Percentiles rank a stretch among this genome's conserved stretches.
Conservation (phyloP, 64 coral and sea anemone genomes). For the Actinia tenebrosa region DNA sequence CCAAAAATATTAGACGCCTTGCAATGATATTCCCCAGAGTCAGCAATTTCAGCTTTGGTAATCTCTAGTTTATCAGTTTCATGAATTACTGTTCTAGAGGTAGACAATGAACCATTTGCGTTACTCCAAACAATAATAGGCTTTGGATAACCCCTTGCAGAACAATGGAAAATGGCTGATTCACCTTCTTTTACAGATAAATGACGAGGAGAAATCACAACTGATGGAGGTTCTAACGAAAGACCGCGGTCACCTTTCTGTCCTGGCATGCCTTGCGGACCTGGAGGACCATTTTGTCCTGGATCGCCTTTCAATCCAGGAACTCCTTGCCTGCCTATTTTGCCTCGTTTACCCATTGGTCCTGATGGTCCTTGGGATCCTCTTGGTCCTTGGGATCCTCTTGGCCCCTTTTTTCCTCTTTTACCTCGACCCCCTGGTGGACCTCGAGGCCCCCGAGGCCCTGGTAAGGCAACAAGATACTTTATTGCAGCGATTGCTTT, state of each 20-base stretch:
- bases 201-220: not conserved
- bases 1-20: slow-evolving; percentile 34
- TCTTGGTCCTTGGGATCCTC: not conserved
- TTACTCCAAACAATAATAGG: slow-evolving; percentile 58
- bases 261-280: not conserved
- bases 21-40: slow-evolving; percentile 39
- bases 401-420: not conserved
- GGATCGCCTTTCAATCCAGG: not conserved
- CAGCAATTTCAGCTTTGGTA: slow-evolving; percentile 13
- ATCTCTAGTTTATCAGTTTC: slow-evolving; percentile 13
- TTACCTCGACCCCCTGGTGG: not conserved
- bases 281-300: slow-evolving; percentile 1
- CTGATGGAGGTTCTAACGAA: too few species aligned
- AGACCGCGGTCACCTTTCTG: not conserved
- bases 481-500: too few species aligned
- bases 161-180: not conserved
- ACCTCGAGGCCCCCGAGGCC: not conserved
- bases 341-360: not conserved
- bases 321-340: not conserved
- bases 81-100: not conserved
- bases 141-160: slow-evolving; percentile 13
- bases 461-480: too few species aligned
- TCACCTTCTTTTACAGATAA: not conserved
- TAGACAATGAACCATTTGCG: slow-evolving; percentile 14
- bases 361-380: not conserved